A percentile compares a stretch with the other conserved stretches of the same genome.
Evolutionary conservation across 2,797 vertebrate species (phyloP).

Genomic region (Falco peregrinus): DNA sequence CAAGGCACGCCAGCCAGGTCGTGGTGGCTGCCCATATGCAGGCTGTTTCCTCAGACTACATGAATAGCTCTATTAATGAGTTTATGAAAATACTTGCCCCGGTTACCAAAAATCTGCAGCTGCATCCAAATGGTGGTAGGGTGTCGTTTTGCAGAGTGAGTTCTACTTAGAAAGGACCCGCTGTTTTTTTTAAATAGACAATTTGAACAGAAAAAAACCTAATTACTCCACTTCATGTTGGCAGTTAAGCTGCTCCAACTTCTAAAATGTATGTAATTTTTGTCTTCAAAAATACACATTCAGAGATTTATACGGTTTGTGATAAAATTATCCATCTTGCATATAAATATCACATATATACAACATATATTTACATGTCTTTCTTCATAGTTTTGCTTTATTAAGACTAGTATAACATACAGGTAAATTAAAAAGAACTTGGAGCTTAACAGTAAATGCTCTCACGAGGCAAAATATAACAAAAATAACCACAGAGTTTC

Average conservation of each 20-base stretch:
- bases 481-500: not conserved
- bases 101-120: not conserved
- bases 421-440: not conserved
- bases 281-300: not conserved
- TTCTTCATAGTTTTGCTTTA: not conserved
- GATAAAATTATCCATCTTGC: not conserved
- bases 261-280: not conserved
- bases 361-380: not conserved
- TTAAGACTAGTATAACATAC: not conserved
- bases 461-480: not conserved
- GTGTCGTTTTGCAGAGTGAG: not conserved
- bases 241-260: not conserved
- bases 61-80: not conserved
- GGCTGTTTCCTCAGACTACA: not conserved
- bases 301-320: not conserved
- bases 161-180: not conserved
- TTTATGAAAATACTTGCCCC: not conserved
- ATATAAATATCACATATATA: fast-evolving
- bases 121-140: not conserved
- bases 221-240: not conserved
- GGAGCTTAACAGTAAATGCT: not conserved
- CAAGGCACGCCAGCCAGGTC: fast-evolving
- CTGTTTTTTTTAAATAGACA: not conserved
- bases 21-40: not conserved
- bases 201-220: not conserved